Evolutionary conservation across 2,888 invertebrate genomes (phyloP).

Genomic region (Temnothorax unifasciatus): DNA sequence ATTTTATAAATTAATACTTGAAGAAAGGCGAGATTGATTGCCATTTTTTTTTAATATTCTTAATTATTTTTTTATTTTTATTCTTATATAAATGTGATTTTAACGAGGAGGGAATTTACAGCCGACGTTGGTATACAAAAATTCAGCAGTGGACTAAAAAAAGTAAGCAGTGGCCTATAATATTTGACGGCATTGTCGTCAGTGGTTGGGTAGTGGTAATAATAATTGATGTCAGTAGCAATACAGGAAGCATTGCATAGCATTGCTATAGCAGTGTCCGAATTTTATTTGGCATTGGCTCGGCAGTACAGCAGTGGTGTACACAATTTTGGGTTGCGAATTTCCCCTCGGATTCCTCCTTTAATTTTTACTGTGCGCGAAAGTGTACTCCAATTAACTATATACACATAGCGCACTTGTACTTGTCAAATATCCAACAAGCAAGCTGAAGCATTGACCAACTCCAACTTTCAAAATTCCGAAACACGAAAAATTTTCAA

Average conservation of each 20-base stretch:
- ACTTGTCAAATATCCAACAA: constrained; percentile 1
- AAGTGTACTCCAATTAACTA: background rate
- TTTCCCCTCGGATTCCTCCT: too few relatives aligned
- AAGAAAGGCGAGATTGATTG: background rate
- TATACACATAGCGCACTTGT: background rate
- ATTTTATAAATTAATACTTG: constrained; percentile 5
- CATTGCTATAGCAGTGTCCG: too few relatives aligned
- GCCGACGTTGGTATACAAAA: too few relatives aligned
- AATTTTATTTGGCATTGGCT: too few relatives aligned
- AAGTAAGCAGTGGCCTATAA: too few relatives aligned
- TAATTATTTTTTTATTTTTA: constrained; percentile 14
- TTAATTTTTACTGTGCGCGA: background rate
- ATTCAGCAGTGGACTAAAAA: too few relatives aligned
- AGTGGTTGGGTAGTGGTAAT: too few relatives aligned
- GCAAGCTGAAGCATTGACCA: background rate
- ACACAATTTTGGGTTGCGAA: too few relatives aligned
- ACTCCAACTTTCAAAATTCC: background rate
- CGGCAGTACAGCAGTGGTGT: too few relatives aligned
- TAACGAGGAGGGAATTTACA: background rate
- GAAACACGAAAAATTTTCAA: constrained; percentile 10
- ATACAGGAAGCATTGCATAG: too few relatives aligned
- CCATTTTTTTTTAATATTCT: background rate
- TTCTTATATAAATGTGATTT: background rate
- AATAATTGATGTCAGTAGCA: too few relatives aligned
- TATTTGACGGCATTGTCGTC: too few relatives aligned